Evolutionary conservation across 2,888 invertebrate species (phyloP), one percentile per base, ranked within the genome.

Genomic region (Galeruca laticollis): DNA sequence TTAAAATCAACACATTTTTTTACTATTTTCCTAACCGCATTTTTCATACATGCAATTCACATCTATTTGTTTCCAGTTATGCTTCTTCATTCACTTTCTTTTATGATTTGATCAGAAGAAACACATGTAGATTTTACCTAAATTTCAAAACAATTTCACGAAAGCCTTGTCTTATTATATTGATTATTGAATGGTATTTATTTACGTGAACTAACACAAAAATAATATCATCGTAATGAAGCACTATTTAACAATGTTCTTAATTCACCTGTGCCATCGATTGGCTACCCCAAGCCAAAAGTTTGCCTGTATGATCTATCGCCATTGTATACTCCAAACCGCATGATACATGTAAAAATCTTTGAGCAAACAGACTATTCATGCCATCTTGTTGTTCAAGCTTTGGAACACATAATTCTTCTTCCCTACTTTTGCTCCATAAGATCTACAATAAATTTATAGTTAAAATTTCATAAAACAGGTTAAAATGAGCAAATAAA

Each of bases 341-440:
- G 79, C 94, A 93, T 31, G 89, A 89, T 47, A 92, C 87, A 80
- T 86, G 81, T 13, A 80, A 69, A 73, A 85, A 85, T 64, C 80
- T 80, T 68, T 84, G 83, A 10, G 77, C 76, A 60, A 82, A 79
- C 2, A 82, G 76, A 56, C 79, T 78, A 37, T 77, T 78, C 57
- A 82, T 70, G 61, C 78, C 80, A 62, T 85, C 83, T 56, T 83
- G 79, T 31, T 83, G 82, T 15, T 80, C 77, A 18, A 85, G 69
- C 71, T 90, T 90, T 2, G 93, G 93, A 68, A 90, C 91, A 20
- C 95, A 96, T 64, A 97, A 86, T 83, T 97, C 97, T 40, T 96
- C 96, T 82, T 97, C 96, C 72, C 95, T 89, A 85, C 95, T 96
- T 73, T 94, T 90, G 1, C 97, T 97, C 95, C 96, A 97, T 35